These are phyloP conservation scores for Philotrypesis tridentata DNA, from an alignment of 1,140 invertebrate genomes.

Conservation along the genomic window DNA sequence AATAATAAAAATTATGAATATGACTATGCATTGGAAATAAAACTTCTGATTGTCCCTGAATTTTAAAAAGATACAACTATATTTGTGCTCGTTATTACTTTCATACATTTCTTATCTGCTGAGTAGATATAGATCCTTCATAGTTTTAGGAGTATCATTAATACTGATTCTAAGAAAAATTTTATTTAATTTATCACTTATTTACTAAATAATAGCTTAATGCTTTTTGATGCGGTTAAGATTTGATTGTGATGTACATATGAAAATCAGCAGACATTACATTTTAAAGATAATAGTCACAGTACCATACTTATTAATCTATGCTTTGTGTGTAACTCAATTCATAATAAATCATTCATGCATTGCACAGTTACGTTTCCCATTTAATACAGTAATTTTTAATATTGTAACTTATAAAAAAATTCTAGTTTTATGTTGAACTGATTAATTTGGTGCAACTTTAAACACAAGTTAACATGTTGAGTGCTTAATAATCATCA, in stretches of 20 bases:
- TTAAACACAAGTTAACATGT: not conserved
- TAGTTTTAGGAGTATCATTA: not conserved
- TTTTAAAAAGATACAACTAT: not conserved
- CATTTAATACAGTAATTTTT: not conserved
- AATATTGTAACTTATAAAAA: not conserved
- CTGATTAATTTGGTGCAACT: not conserved
- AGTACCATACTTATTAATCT: not conserved
- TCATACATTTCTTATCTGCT: not conserved
- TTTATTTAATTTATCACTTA: slow-evolving; percentile 20
- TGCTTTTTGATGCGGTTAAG: not conserved
- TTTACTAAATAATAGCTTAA: not conserved
- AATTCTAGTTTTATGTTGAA: not conserved
- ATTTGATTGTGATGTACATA: too few species aligned
- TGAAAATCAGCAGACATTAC: not conserved
- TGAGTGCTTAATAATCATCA: too few species aligned
- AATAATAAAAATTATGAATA: slow-evolving; percentile 29
- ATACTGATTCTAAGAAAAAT: not conserved
- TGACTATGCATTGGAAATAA: slow-evolving; percentile 5
- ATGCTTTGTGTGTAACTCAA: not conserved
- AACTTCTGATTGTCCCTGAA: not conserved
- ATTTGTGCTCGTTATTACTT: slow-evolving; percentile 14
- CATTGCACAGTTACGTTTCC: not conserved
- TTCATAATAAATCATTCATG: not conserved
- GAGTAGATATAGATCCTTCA: not conserved
- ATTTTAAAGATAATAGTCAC: not conserved